Evolutionary conservation across 1,140 invertebrate species (phyloP).

Genomic region (Bombus consobrinus): DNA sequence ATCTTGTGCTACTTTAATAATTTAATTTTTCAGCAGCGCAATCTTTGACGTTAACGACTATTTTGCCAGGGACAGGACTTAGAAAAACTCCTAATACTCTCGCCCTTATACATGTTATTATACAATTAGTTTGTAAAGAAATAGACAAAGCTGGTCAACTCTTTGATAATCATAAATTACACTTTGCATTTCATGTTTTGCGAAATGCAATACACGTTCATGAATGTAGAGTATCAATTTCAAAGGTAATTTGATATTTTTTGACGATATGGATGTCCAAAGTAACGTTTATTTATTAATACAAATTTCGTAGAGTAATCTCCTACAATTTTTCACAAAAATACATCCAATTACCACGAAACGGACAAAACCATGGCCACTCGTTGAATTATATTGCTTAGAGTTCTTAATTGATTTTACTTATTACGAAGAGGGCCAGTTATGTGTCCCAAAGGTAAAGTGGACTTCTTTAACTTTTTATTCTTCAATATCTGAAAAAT

Average conservation of each 20-base stretch:
- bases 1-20: background rate
- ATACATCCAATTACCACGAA: slow-evolving; percentile 76
- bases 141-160: slow-evolving; percentile 80
- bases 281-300: background rate
- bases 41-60: slow-evolving; percentile 82
- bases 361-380: slow-evolving; percentile 74
- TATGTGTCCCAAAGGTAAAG: slow-evolving; percentile 77
- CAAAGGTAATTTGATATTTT: slow-evolving; percentile 78
- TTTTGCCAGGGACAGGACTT: slow-evolving; percentile 81
- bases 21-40: slow-evolving; percentile 78
- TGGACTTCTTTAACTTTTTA: background rate
- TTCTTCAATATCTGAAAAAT: background rate
- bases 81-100: slow-evolving; percentile 82
- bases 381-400: slow-evolving; percentile 77
- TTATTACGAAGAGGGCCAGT: slow-evolving; percentile 79
- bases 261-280: background rate
- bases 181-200: slow-evolving; percentile 81
- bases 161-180: slow-evolving; percentile 78
- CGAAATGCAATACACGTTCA: slow-evolving; percentile 81
- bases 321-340: slow-evolving; percentile 76
- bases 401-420: slow-evolving; percentile 81
- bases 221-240: slow-evolving; percentile 82
- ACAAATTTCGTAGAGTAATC: slow-evolving; percentile 73
- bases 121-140: slow-evolving; percentile 80
- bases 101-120: slow-evolving; percentile 82